Conservation (phyloP, 2,797 vertebrate genomes). For the Rhodeus uyekii region DNA sequence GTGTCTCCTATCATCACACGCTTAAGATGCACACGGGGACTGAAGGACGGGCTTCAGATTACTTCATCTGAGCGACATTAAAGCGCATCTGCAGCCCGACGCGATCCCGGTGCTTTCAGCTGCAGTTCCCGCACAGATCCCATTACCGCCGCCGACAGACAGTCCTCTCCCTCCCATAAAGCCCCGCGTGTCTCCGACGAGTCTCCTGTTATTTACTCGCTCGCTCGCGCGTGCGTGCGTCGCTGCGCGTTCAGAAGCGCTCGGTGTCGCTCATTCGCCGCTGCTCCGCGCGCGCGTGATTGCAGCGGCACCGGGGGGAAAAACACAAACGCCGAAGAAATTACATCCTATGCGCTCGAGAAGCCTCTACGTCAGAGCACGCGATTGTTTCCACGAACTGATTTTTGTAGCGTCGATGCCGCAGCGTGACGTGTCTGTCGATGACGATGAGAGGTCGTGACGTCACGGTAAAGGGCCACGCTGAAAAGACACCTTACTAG, state of each 20-base stretch:
- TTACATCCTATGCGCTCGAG: background rate
- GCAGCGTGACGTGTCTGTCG: conserved; percentile 11
- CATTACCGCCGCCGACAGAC: conserved; percentile 28
- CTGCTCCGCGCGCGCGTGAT: background rate
- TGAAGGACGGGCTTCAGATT: conserved; percentile 53
- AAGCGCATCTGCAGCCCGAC: conserved; percentile 20
- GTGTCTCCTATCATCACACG: conserved; percentile 92
- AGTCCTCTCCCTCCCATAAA: background rate
- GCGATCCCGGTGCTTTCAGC: conserved; percentile 15
- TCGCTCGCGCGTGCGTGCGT: background rate
- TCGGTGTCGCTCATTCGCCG: background rate
- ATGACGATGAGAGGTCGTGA: background rate
- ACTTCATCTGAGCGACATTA: conserved; percentile 28
- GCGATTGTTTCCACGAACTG: background rate
- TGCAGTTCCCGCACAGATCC: conserved; percentile 25
- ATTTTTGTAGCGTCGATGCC: background rate
- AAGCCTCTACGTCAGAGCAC: background rate
- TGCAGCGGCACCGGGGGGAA: background rate
- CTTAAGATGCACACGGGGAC: conserved; percentile 17
- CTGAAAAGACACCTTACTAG: no score
- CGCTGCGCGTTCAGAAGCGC: background rate
- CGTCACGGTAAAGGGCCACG: conserved; percentile 2
- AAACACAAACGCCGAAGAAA: background rate
- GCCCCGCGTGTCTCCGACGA: background rate
- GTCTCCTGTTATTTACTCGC: background rate